Conservation (phyloP, 2,797 vertebrate species). For the Sebastolobus alascanus region DNA sequence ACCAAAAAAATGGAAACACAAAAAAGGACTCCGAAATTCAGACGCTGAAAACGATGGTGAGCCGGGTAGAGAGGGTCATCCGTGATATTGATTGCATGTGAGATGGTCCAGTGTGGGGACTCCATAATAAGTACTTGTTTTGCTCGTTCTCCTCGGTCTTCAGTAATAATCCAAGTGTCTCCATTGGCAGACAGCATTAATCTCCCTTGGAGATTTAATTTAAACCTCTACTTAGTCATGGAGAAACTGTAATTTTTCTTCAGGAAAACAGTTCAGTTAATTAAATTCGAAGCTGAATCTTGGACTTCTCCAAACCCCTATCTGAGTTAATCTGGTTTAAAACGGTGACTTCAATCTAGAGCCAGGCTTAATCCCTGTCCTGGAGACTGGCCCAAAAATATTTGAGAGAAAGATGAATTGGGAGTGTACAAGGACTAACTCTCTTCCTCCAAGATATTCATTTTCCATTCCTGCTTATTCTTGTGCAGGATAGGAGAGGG, state of each 20-base stretch:
- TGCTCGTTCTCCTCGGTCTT: slow-evolving; percentile 5
- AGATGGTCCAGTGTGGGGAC: too few species aligned
- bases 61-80: too few species aligned
- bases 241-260: slow-evolving; percentile 26
- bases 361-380: slow-evolving; percentile 17
- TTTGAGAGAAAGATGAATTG: slow-evolving; percentile 10
- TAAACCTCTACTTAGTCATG: slow-evolving; percentile 5
- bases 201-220: slow-evolving; percentile 11
- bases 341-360: slow-evolving; percentile 25
- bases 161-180: slow-evolving; percentile 4
- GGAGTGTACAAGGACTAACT: not conserved
- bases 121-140: not conserved
- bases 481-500: not conserved
- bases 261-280: slow-evolving; percentile 18
- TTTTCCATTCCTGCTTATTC: slow-evolving; percentile 1
- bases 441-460: not conserved
- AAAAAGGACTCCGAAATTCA: too few species aligned
- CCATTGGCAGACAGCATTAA: slow-evolving; percentile 12
- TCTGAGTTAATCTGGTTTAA: slow-evolving; percentile 35
- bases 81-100: too few species aligned
- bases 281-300: slow-evolving; percentile 20
- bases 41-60: too few species aligned
- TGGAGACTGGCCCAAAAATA: slow-evolving; percentile 13
- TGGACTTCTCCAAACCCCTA: not conserved
- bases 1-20: not conserved